Percentiles rank a stretch among this genome's conserved stretches.
phyloP scores from a whole-genome alignment of 2,113 vertebrate genomes.

The Daubentonia madagascariensis region DNA sequence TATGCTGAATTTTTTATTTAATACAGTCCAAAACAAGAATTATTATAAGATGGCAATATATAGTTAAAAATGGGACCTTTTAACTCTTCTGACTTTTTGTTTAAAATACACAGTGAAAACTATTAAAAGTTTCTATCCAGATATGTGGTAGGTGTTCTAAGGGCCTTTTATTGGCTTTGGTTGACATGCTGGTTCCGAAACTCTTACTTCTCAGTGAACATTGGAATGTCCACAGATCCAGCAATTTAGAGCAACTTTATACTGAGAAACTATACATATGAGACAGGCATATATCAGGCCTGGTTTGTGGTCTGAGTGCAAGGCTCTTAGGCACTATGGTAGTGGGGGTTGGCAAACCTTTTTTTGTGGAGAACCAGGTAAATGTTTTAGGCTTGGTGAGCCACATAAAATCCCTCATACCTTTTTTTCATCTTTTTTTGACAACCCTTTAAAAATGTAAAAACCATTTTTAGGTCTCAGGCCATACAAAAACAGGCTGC shows the following conservation, averaged over 20 bases:
- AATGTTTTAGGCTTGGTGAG: neutral
- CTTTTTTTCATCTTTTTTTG: neutral
- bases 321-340: neutral
- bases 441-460: neutral
- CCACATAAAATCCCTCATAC: neutral
- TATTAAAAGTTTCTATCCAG: neutral
- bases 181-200: neutral
- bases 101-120: neutral
- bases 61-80: neutral
- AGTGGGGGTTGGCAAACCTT: neutral
- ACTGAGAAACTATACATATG: neutral
- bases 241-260: neutral
- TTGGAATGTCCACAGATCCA: neutral
- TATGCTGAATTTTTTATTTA: slow-evolving; percentile 7
- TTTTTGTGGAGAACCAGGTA: neutral
- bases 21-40: neutral
- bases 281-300: neutral
- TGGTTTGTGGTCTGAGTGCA: neutral
- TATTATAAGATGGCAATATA: neutral
- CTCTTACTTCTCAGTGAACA: neutral
- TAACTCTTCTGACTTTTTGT: slow-evolving; percentile 6
- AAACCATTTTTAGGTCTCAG: neutral
- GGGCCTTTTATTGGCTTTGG: neutral
- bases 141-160: neutral
- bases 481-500: neutral